Evolutionary conservation across 2,888 invertebrate species (phyloP), one percentile per base, ranked within the genome.

Genomic region (Drosophila borborema): DNA sequence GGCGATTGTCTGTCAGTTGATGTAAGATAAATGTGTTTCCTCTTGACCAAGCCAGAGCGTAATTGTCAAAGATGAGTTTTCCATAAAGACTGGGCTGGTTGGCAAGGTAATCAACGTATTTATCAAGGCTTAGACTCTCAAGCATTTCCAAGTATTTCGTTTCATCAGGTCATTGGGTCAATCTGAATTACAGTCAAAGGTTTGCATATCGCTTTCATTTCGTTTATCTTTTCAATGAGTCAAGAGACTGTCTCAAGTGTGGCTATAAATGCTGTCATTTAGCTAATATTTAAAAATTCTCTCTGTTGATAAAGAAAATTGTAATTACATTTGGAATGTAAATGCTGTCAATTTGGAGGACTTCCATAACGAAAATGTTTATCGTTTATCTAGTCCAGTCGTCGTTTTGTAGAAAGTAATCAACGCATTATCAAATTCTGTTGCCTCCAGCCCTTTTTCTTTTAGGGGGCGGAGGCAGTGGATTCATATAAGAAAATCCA

Each of bases 391-490:
- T 34, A 38, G 51, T 64, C 40, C 34, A 53, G 56, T 72, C 62
- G 45, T 62, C 54, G 49, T 45, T 49, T 63, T 6, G 12, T 2
- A 7, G 18, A 43, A 38, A 67, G 74, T 61, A 68, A 49, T 67
- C 64, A 73, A 58, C 56, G 43, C 66, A 55, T 63, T 71, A 58
- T 54, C 56, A 64, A 64, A 70, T 71, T 51, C 4, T 58, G 28
- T 40, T 54, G 64, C 36, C 43, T 54, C 56, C 36, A 51, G 20
- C 18, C 53, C 14, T 49, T 60, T 60, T 34, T 23, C 55, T 43
- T 23, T 20, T 6, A 12, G 4, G 2, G 10, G 6, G 23, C 23
- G 23, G 14, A 3, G 6, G 12, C 3, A 16, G 23, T 7, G 53
- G 38, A 48, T 20, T 53, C 40, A 36, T 59, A 55, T 55, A 43